These are phyloP conservation scores for Brachyhypopomus occidentalis DNA, from an alignment of 2,113 vertebrate species.

Conservation along the genomic window DNA sequence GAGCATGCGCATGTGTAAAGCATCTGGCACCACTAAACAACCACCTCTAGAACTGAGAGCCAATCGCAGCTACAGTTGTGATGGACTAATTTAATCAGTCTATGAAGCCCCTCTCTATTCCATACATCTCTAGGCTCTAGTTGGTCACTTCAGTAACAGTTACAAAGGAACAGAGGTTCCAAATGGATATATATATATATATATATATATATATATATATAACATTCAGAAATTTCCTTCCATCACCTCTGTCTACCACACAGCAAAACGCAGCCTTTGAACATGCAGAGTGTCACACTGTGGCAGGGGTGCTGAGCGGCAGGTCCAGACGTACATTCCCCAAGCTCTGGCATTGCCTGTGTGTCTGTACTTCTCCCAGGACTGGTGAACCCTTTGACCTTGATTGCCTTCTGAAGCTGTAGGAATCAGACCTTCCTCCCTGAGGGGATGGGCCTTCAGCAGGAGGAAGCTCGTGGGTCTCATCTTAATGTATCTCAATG, in stretches of 20 bases:
- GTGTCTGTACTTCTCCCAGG: conserved; percentile 15
- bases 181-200: background rate
- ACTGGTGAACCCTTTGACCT: background rate
- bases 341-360: background rate
- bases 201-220: background rate
- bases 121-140: conserved; percentile 43
- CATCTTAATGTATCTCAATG: conserved; percentile 79
- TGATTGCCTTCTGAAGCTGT: background rate
- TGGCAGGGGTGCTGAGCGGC: background rate
- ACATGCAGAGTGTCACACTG: background rate
- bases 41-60: background rate
- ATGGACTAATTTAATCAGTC: background rate
- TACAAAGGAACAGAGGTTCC: conserved; percentile 24
- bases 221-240: conserved; percentile 4
- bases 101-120: background rate
- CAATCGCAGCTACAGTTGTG: background rate
- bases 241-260: background rate
- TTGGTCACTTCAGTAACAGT: conserved; percentile 42
- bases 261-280: no score
- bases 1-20: background rate
- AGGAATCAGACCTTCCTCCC: background rate
- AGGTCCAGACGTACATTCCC: background rate
- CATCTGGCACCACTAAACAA: background rate
- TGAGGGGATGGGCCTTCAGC: background rate
- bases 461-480: background rate